Base-by-base conservation (phyloP, 92 coral and sea anemone genomes). In the Galaxea fascicularis region DNA sequence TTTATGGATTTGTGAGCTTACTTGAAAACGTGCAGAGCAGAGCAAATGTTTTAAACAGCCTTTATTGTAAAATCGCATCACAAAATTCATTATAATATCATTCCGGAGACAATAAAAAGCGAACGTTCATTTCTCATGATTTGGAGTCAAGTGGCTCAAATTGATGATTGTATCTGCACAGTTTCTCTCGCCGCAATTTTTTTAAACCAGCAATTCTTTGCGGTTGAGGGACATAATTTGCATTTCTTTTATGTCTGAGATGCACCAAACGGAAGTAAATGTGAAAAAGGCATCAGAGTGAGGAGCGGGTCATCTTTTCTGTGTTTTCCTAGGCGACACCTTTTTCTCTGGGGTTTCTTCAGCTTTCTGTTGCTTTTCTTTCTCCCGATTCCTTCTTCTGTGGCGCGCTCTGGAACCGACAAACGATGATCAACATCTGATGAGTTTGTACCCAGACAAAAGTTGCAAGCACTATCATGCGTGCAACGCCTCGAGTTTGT, bases 341-440 rank as follows among this genome's bases (percentile, higher is more conserved):
- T 82, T 78, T 73, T 83, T 76, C 30, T 66, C 74, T 18, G 82
- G 45, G 8, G 73, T 73, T 46, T 46, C 82, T 30, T 83, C 87
- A 14, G 79, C 54, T 26, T 83, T 66, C 4, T 66, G 86, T 15
- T 84, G 80, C 20, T 77, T 87, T 12, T 29, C 87, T 63, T 65
- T 84, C 71, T 88, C 85, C 27, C 88, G 86, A 59, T 91, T 89
- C 46, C 94, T 83, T 63, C 94, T 84, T 74, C 94, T 82, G 60
- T 91, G 92, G 17, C 94, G 89, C 17, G 94, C 92, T 24, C 92
- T 91, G 73, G 27, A 84, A 78, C 46, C 71, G 25, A 45, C 51
- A 26, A 52, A 14, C 22, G 30, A 10, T 22, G 77, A 46, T 22
- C 1, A 51, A 10, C 8, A 16, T 7, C 29, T 13, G 7, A 46